phyloP scores from a whole-genome alignment of 1,140 invertebrate species.

The Zaprionus davidi region DNA sequence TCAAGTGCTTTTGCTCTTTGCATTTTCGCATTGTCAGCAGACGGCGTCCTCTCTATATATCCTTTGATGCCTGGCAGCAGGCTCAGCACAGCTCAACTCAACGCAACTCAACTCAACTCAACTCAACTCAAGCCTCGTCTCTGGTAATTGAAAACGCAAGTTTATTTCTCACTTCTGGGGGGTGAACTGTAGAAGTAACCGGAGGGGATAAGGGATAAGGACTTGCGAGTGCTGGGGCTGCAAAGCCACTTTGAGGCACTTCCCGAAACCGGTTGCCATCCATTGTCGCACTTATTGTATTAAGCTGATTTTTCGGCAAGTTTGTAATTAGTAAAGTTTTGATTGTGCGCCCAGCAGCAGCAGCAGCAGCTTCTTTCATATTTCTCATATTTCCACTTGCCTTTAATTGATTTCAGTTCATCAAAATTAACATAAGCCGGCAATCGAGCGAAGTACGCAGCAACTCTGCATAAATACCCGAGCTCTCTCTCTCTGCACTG shows the following conservation, averaged over 20 bases:
- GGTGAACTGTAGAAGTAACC: background rate
- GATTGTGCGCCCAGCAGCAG: slow-evolving; percentile 54
- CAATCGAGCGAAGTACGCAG: background rate
- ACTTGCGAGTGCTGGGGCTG: background rate
- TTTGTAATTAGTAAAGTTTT: slow-evolving; percentile 83
- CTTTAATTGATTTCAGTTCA: slow-evolving; percentile 69
- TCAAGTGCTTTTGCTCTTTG: slow-evolving; percentile 78
- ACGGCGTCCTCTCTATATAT: slow-evolving; percentile 63
- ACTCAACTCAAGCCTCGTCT: slow-evolving; percentile 12
- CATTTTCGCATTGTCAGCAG: slow-evolving; percentile 82
- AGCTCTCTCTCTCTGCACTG: background rate
- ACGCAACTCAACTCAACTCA: slow-evolving; percentile 7
- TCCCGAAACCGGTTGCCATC: slow-evolving; percentile 12
- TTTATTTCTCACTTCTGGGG: slow-evolving; percentile 73
- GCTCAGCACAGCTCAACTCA: slow-evolving; percentile 30
- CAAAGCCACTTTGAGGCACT: slow-evolving; percentile 15
- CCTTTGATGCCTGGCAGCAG: slow-evolving; percentile 69
- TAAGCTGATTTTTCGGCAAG: slow-evolving; percentile 80
- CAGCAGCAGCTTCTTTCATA: slow-evolving; percentile 61
- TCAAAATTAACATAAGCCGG: slow-evolving; percentile 71
- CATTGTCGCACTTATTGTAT: slow-evolving; percentile 75
- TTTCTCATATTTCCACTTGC: slow-evolving; percentile 39
- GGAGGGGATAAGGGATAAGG: background rate
- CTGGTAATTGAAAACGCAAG: slow-evolving; percentile 82
- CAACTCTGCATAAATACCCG: slow-evolving; percentile 66